Percentiles rank a stretch among this genome's conserved stretches.
Evolutionary conservation across 2,888 invertebrate species (phyloP).

Genomic region (Cataglyphis livida): DNA sequence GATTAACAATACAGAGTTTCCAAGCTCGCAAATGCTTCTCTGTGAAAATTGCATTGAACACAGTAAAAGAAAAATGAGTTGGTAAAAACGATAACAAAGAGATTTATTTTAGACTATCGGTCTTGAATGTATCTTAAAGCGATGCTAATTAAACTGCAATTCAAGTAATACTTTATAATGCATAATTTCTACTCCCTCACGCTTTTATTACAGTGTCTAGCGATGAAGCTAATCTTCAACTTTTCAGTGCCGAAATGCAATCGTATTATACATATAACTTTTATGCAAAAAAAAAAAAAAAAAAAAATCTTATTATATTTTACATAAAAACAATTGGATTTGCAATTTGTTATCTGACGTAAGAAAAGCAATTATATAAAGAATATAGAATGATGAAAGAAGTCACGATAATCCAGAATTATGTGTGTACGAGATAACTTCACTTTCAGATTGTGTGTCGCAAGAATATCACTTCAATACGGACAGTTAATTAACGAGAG

Average conservation of each 20-base stretch:
- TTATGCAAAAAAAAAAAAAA: too few relatives aligned
- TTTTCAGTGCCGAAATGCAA: background rate
- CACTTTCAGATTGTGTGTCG: too few relatives aligned
- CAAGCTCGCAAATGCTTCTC: background rate
- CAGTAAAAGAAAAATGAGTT: background rate
- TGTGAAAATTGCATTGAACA: background rate
- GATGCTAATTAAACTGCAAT: constrained; percentile 1
- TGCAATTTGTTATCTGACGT: background rate
- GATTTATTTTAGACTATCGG: background rate
- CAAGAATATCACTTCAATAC: constrained; percentile 21
- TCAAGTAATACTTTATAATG: background rate
- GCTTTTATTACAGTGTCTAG: background rate
- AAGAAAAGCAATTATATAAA: background rate
- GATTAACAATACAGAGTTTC: background rate
- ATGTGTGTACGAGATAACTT: constrained; percentile 5
- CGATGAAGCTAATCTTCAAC: background rate
- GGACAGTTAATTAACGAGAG: background rate
- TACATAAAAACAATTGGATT: background rate
- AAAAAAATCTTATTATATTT: background rate
- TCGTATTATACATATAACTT: background rate
- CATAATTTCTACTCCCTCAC: background rate
- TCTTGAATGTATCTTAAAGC: background rate
- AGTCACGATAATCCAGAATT: background rate
- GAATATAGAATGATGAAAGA: background rate
- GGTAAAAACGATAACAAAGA: background rate